Evolutionary conservation across 2,888 invertebrate genomes (phyloP), one percentile per base, ranked within the genome.

Genomic region (Drosophila borealis): DNA sequence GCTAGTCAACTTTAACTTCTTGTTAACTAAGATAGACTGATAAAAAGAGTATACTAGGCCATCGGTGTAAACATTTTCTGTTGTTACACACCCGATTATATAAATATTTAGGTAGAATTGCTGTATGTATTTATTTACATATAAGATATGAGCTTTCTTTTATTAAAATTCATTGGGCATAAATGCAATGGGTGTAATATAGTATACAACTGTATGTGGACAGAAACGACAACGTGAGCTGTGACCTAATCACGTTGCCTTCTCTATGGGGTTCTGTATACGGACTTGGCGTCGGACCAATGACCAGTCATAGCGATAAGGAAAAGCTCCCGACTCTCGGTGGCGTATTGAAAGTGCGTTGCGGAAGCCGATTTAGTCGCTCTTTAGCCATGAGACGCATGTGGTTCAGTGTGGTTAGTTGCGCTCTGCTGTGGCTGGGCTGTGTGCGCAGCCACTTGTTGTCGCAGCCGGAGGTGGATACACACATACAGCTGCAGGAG

Each of bases 401-500:
- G 56, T 56, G 63, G 54, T 70, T 71, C 25, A n/a, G 29, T 45
- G 61, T 37, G 37, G 41, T 66, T 44, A 9, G 8, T n/a, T 42
- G 14, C 14, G 49, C 49, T 11, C 36, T 74, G 37, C 13, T 85
- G 29, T 55, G 70, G 39, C 36, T 69, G 41, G 13, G 48, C 19
- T 55, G 50, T 14, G 63, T 29, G 33, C 42, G 55, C 37, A 70
- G 83, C 11, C 70, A 81, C 5, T 45, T 79, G 51, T 50, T 86
- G 51, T 70, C 70, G 19, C 71, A 75, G 17, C 68, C 63, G 13
- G 69, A 76, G 50, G 63, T 80, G 56, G 80, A 89, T 46, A 76
- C 79, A 3, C 79, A 85, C 50, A 70, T 88, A 29, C 75, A 89
- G 34, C 62, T 77, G 39, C 57, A 80, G 51, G 84, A 83, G 66